Percentiles rank a stretch among this genome's conserved stretches.
Conservation (phyloP, 2,797 vertebrate species). For the Dipus sagitta region DNA sequence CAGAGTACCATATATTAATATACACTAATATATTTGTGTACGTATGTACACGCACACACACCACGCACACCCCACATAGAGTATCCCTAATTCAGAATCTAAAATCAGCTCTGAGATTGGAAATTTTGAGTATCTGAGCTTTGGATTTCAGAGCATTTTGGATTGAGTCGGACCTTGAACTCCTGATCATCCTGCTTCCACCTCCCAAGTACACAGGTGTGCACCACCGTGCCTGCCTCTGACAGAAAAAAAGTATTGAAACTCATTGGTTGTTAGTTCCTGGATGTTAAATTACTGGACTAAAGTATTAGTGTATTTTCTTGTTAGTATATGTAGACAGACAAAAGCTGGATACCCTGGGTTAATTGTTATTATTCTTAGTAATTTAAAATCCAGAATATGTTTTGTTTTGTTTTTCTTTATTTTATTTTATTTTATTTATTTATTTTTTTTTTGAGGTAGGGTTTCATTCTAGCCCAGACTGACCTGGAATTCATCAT, state of each 20-base stretch:
- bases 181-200: no score
- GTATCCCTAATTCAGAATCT: not conserved
- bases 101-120: not conserved
- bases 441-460: no score
- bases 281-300: constrained; percentile 37
- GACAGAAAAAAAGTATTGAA: not conserved
- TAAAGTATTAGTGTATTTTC: constrained; percentile 37
- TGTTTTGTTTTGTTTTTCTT: not conserved
- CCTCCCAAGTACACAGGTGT: no score
- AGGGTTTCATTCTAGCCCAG: no score
- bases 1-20: no score
- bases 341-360: not conserved
- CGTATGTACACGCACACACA: no score
- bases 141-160: not conserved
- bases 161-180: not conserved
- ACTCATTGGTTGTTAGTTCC: constrained; percentile 32
- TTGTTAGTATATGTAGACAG: not conserved
- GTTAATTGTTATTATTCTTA: constrained; percentile 41
- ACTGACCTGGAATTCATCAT: no score
- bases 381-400: not conserved
- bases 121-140: not conserved
- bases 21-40: no score
- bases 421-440: not conserved
- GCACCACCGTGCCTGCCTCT: not conserved
- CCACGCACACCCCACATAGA: not conserved